Conservation (phyloP, 2,888 invertebrate genomes). For the Morpho helenor region DNA sequence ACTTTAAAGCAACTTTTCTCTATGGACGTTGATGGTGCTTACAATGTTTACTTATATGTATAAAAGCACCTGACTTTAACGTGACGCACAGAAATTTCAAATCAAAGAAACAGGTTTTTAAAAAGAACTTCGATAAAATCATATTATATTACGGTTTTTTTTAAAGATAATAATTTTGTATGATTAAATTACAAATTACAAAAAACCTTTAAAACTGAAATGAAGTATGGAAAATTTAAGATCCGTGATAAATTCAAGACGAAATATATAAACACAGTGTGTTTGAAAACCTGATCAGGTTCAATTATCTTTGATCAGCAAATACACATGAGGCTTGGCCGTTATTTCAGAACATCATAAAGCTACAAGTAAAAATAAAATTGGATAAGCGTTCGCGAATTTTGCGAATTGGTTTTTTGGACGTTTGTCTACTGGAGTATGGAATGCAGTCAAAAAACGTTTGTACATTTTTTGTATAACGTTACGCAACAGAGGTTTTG, state of each 20-base stretch:
- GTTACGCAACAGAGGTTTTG: no score
- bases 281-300: slow-evolving; percentile 19
- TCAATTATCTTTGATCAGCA: slow-evolving; percentile 14
- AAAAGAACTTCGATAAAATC: no score
- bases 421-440: no score
- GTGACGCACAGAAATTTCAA: no score
- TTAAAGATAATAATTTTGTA: neutral
- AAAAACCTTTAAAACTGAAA: neutral
- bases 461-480: no score
- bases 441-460: neutral
- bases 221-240: slow-evolving; percentile 17
- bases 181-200: neutral
- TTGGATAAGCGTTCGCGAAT: neutral
- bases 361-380: slow-evolving; percentile 2
- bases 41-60: no score
- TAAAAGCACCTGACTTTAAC: no score
- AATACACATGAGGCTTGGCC: slow-evolving; percentile 11
- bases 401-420: neutral
- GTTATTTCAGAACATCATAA: slow-evolving; percentile 1
- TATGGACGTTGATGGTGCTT: no score
- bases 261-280: slow-evolving; percentile 17
- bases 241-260: slow-evolving; percentile 17
- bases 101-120: no score
- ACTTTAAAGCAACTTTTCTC: no score
- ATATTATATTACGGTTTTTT: neutral